Base-by-base conservation (phyloP, 2,113 vertebrate genomes). In the Benitochromis conjunctus region DNA sequence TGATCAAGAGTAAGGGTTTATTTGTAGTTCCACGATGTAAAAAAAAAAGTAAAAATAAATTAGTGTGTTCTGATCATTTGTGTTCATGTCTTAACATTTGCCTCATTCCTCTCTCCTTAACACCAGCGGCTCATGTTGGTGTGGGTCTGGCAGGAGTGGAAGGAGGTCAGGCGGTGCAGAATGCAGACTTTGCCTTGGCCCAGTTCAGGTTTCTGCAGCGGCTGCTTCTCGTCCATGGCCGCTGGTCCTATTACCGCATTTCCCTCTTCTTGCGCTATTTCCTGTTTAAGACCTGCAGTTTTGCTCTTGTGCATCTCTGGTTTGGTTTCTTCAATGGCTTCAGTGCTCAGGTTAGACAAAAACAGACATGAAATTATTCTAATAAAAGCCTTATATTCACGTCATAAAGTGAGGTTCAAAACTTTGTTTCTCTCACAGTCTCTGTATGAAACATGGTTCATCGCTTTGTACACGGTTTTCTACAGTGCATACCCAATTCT, bases 381-480 rank as follows among this genome's bases (percentile, higher is more conserved):
- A 34, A 14, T 19, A n/a, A 18, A 38, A 55, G 8, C 5, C 10
- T 66, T 16, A 8, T 69, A 79, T n/a, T 62, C 36, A 18, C n/a
- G 5, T 54, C 9, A 76, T 80, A 3, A 80, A 38, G 2, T 84
- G 14, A 81, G 24, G 7, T 81, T 11, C 19, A n/a, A 43, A 6
- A 29, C 26, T 31, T 5, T 86, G 1, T 66, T 77, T 83, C 46
- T 88, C 54, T 83, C 34, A 6, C 94, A 99, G 98, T 94, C 96
- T 8, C 89, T 98, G 41, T 97, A 98, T 0, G 98, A 99, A 90
- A 95, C 95, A 11, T 99, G 99, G 99, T 98, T 98, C 95, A 96
- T 99, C 6, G 95, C 96, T 0, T 80, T 98, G 48, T 99, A 97
- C 95, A 97, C 97, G 3, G 91, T 97, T 31, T 82, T 97, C 14